These are phyloP conservation scores for Plusia festucae DNA, from an alignment of 2,888 invertebrate species.

Conservation along the genomic window DNA sequence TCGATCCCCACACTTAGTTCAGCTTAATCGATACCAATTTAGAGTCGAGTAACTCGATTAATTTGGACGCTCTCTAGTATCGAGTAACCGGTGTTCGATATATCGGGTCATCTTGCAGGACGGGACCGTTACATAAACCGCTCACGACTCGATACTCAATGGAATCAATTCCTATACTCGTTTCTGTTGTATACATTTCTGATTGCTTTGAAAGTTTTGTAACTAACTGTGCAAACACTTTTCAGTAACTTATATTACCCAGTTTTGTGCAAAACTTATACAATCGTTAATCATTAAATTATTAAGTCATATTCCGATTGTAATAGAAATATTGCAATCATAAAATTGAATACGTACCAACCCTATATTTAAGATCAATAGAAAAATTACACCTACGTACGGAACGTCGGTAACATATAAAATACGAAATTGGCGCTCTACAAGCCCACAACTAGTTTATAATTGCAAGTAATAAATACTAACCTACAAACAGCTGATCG, in stretches of 20 bases:
- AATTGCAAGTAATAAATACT: conserved; percentile 56
- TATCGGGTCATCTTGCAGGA: conserved; percentile 46
- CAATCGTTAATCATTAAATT: neutral
- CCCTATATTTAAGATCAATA: conserved; percentile 45
- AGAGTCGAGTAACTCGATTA: conserved; percentile 26
- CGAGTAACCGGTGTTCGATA: conserved; percentile 59
- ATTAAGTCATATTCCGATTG: conserved; percentile 4
- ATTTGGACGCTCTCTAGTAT: conserved; percentile 37
- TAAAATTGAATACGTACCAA: conserved; percentile 24
- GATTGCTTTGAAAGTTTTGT: conserved; percentile 23
- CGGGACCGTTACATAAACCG: conserved; percentile 56
- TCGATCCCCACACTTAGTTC: conserved; percentile 11
- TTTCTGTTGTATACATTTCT: conserved; percentile 48
- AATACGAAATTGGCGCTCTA: conserved; percentile 44
- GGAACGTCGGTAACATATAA: conserved; percentile 38
- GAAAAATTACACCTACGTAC: conserved; percentile 45
- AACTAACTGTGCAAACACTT: conserved; percentile 10
- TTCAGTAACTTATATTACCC: neutral
- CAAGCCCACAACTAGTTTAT: conserved; percentile 50
- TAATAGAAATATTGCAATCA: conserved; percentile 21
- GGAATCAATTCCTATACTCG: conserved; percentile 57
- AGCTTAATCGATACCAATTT: conserved; percentile 35
- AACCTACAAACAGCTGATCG: conserved; percentile 66
- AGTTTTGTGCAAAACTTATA: neutral
- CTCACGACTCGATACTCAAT: conserved; percentile 59